Evolutionary conservation across 2,113 vertebrate species (phyloP), one percentile per base, ranked within the genome.

Genomic region (Mesitornis unicolor): DNA sequence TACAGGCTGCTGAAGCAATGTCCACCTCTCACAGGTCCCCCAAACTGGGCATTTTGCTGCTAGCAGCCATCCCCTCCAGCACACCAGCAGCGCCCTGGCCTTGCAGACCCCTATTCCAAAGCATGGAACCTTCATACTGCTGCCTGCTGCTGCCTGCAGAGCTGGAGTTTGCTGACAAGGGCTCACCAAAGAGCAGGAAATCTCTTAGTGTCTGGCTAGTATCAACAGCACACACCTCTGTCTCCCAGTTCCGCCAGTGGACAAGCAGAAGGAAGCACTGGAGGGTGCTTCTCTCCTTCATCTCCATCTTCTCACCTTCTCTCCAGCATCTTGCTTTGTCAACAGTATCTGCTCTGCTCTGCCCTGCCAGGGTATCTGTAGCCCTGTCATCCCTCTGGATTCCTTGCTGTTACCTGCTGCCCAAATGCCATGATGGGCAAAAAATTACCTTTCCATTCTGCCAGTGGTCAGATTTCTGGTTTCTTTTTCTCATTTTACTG

Each of bases 141-240:
- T 78, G 89, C 47, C n/a, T 13, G 38, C 22, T n/a, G 28, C 71
- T 54, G 84, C 51, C 36, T 50, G 54, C 65, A 51, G 45, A 59
- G 87, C 79, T 64, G 40, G 0, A 3, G 33, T 65, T 81, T 90
- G 84, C 74, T 90, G 69, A 84, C 87, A 74, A 45, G 50, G 35
- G 33, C 60, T 69, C 60, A 70, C 35, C 0, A 2, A 45, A 76
- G 84, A 88, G 56, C 85, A 89, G 92, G 71, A 82, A 94, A 91
- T 63, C 77, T 89, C 71, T n/a, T 51, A 76, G 61, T 54, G 60
- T 83, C 85, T 89, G 85, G 81, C 82, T 89, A 92, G 24, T 26
- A 36, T 84, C 85, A 92, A 69, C 92, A 79, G 25, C 22, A n/a
- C 25, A 50, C 67, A 89, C 81, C 76, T 70, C 89, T 65, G 51